phyloP scores from a whole-genome alignment of 2,888 invertebrate genomes.

The Willowsia nigromaculata region DNA sequence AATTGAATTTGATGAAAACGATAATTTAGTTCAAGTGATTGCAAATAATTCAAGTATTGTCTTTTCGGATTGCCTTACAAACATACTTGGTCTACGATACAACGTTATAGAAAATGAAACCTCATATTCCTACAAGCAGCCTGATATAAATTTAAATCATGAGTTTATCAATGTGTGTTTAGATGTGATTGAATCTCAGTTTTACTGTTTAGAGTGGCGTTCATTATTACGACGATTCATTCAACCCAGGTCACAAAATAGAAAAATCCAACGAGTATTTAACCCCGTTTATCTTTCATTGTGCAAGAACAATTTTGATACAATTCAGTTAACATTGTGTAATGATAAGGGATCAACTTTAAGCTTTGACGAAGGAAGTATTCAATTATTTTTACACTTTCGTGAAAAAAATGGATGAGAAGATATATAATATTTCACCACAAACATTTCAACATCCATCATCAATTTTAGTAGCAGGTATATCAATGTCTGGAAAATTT shows the following conservation, averaged over 20 bases:
- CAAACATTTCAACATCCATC: slow-evolving; percentile 28
- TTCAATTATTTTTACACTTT: neutral
- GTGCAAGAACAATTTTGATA: slow-evolving; percentile 10
- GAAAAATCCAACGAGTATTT: too few species aligned
- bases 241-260: too few species aligned
- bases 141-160: neutral
- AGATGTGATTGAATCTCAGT: slow-evolving; percentile 31
- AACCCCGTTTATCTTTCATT: slow-evolving; percentile 20
- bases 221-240: too few species aligned
- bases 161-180: slow-evolving; percentile 33
- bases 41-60: neutral
- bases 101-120: too few species aligned
- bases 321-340: neutral
- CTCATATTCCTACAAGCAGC: too few species aligned
- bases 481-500: slow-evolving; percentile 46
- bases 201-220: neutral
- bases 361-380: neutral
- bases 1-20: neutral
- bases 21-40: neutral
- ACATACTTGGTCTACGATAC: slow-evolving; percentile 14
- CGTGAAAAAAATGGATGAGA: neutral
- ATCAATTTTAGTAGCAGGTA: slow-evolving; percentile 22
- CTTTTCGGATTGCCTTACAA: neutral
- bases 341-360: neutral
- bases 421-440: too few species aligned